Evolutionary conservation across 2,888 invertebrate species (phyloP), one percentile per base, ranked within the genome.

Genomic region (Agriopis leucophaearia): DNA sequence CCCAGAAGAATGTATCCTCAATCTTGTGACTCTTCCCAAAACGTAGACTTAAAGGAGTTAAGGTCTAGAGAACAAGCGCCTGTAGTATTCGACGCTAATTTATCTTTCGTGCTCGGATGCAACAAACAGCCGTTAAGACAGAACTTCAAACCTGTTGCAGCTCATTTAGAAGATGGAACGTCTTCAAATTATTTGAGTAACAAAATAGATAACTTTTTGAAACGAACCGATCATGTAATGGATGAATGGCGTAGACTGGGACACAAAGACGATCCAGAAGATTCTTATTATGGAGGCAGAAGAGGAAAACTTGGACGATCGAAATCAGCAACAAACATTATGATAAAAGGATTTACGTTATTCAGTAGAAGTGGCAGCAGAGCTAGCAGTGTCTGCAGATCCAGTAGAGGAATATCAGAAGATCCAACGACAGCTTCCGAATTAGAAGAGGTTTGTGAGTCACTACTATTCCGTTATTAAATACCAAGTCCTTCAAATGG

Each of bases 171-270:
- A 82, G 95, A 96, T 45, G 94, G 96, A 56, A 97, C 97, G 0
- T 96, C 97, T 1, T 97, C 97, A 0, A 96, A 96, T 67, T 96
- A 96, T 75, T 91, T 98, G 16, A 95, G 96, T 40, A 95, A 94
- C 44, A 97, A 97, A 88, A 98, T 98, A 62, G 95, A 96, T 64
- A 96, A 96, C 81, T 98, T 98, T 80, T 90, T 98, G 42, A 95
- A 95, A 80, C 95, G 97, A 72, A 98, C 98, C 4, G 98, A 98
- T 88, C 98, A 98, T 87, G 96, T 98, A 0, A 97, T 97, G 95
- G 97, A 98, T 80, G 97, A 98, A 82, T 98, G 98, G 98, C 94
- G 95, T 65, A 94, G 96, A 71, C 79, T 96, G 58, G 97, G 97
- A 0, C 95, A 95, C 63, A 95, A 92, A 74, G 95, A 95, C 73